phyloP scores from a whole-genome alignment of 2,888 invertebrate genomes.

The Augiades crinisus region DNA sequence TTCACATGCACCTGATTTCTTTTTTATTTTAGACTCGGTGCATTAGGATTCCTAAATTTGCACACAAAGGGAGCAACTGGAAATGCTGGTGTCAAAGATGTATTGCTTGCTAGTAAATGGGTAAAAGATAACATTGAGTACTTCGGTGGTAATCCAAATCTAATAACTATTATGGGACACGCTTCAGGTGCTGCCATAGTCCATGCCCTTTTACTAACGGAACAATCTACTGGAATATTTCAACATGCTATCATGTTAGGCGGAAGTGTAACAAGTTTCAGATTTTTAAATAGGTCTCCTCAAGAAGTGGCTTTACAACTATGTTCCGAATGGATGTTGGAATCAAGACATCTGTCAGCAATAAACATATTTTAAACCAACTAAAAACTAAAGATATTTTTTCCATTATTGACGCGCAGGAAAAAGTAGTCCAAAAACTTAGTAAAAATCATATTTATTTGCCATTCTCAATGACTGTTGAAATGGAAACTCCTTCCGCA shows the following conservation, averaged over 20 bases:
- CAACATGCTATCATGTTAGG: background rate
- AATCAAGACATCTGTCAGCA: background rate
- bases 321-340: background rate
- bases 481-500: background rate
- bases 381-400: background rate
- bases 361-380: background rate
- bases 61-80: background rate
- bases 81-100: slow-evolving; percentile 9
- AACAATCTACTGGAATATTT: background rate
- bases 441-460: background rate
- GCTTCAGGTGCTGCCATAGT: background rate
- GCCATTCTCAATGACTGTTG: background rate
- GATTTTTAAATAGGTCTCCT: background rate
- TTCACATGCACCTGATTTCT: too few species aligned
- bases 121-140: background rate
- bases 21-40: background rate
- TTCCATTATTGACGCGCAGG: background rate
- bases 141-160: slow-evolving; percentile 8
- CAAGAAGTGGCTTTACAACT: background rate
- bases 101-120: background rate
- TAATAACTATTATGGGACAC: background rate
- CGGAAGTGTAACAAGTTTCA: background rate
- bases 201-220: background rate
- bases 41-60: background rate
- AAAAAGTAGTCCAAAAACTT: background rate